Evolutionary conservation across 2,113 vertebrate species (phyloP).

Genomic region (Trichomycterus rosablanca): DNA sequence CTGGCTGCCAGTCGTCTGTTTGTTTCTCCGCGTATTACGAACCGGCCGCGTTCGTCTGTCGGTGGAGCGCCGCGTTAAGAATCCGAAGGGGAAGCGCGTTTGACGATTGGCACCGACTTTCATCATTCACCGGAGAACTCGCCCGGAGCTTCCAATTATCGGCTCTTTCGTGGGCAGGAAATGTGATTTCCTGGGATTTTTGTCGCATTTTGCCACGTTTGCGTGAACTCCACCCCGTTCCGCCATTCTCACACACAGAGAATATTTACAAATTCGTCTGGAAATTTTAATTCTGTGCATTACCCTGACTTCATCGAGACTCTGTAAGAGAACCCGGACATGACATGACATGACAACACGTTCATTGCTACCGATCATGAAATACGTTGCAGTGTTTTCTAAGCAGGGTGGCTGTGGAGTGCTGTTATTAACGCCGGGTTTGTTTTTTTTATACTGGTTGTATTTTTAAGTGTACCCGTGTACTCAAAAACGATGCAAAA

Average conservation of each 20-base stretch:
- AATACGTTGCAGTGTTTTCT: too few species aligned
- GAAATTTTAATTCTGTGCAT: too few species aligned
- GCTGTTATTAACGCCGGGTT: too few species aligned
- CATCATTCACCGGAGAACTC: conserved; percentile 42
- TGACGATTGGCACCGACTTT: conserved; percentile 41
- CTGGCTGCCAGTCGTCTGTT: conserved; percentile 14
- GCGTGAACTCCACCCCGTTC: too few species aligned
- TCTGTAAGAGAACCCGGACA: too few species aligned
- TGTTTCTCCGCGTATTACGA: conserved; percentile 22
- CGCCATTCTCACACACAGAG: neutral
- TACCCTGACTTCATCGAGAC: too few species aligned
- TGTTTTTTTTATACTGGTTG: too few species aligned
- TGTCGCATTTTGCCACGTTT: conserved; percentile 21
- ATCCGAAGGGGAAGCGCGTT: conserved; percentile 25
- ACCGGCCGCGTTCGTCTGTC: conserved; percentile 16
- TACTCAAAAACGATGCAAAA: too few species aligned
- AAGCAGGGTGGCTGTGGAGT: too few species aligned
- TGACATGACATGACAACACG: too few species aligned
- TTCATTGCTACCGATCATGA: too few species aligned
- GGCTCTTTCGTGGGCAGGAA: conserved; percentile 34
- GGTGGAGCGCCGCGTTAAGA: conserved; percentile 26
- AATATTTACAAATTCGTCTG: conserved; percentile 21
- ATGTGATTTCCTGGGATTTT: conserved; percentile 34
- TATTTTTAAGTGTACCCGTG: too few species aligned
- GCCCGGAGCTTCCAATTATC: conserved; percentile 43